These are phyloP conservation scores for Batillaria attramentaria DNA, from an alignment of 1,140 invertebrate species.

Conservation along the genomic window DNA sequence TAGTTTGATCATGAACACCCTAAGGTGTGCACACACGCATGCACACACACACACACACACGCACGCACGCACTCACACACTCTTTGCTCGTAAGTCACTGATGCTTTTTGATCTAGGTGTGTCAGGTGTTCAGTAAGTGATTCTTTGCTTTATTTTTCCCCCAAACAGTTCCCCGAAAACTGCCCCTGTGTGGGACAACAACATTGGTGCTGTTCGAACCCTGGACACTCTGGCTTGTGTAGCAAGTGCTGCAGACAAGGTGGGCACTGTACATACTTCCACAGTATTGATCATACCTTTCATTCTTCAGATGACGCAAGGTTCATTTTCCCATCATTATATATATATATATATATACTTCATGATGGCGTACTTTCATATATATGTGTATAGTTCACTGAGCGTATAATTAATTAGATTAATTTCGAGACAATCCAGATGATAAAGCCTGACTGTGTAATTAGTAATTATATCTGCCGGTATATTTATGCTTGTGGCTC, in stretches of 20 bases:
- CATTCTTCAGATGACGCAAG: neutral
- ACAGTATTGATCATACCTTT: neutral
- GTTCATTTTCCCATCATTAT: neutral
- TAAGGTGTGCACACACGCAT: conserved; percentile 21
- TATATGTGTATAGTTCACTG: too few relatives aligned
- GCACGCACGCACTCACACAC: conserved; percentile 10
- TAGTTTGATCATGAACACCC: too few relatives aligned
- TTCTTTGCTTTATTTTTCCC: neutral
- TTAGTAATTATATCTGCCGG: too few relatives aligned
- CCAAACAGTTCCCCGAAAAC: conserved; percentile 15
- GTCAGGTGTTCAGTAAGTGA: neutral
- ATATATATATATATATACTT: neutral
- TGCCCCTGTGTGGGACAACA: conserved; percentile 4
- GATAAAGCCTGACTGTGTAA: too few relatives aligned
- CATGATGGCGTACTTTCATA: neutral
- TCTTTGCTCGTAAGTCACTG: neutral
- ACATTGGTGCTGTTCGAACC: conserved; percentile 23
- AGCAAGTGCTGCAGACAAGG: conserved; percentile 14
- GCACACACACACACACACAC: conserved; percentile 28
- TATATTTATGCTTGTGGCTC: too few relatives aligned
- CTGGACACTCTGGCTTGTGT: conserved; percentile 47
- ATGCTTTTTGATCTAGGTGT: too few relatives aligned
- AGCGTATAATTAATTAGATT: too few relatives aligned
- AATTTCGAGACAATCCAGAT: too few relatives aligned
- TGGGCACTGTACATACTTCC: too few relatives aligned